Conservation (phyloP, 2,888 invertebrate genomes). For the Hemistola chrysoprasaria region DNA sequence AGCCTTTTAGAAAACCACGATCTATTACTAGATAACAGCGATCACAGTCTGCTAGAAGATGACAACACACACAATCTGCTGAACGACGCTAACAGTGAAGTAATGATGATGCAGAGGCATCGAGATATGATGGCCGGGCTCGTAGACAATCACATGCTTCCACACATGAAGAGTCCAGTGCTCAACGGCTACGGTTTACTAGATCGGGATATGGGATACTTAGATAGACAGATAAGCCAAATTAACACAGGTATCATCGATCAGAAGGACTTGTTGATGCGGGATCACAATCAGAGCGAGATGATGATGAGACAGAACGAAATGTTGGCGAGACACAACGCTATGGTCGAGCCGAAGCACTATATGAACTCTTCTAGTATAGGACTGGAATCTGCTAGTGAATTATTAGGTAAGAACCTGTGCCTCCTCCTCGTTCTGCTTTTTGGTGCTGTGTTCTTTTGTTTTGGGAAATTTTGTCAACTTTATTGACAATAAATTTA, state of each 20-base stretch:
- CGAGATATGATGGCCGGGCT: slow-evolving; percentile 68
- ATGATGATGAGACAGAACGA: slow-evolving; percentile 71
- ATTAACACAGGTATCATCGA: slow-evolving; percentile 65
- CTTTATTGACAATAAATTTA: too few relatives aligned
- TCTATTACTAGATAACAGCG: slow-evolving; percentile 69
- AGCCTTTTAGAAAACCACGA: slow-evolving; percentile 74
- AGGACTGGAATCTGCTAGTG: slow-evolving; percentile 73
- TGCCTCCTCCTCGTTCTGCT: slow-evolving; percentile 7
- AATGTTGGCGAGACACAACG: slow-evolving; percentile 60
- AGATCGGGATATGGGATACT: slow-evolving; percentile 66
- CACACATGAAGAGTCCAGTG: slow-evolving; percentile 60
- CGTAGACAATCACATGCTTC: slow-evolving; percentile 62
- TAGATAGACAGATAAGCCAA: slow-evolving; percentile 71
- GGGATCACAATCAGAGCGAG: slow-evolving; percentile 62
- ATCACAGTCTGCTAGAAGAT: slow-evolving; percentile 70
- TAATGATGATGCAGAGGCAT: slow-evolving; percentile 67
- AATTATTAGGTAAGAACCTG: slow-evolving; percentile 69
- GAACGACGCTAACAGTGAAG: slow-evolving; percentile 61
- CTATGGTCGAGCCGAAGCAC: slow-evolving; percentile 64
- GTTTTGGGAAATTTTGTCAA: background rate
- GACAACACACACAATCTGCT: slow-evolving; percentile 67
- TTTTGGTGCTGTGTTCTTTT: slow-evolving; percentile 13
- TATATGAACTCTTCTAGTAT: slow-evolving; percentile 68
- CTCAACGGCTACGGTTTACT: slow-evolving; percentile 67
- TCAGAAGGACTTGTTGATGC: slow-evolving; percentile 59